Conservation (phyloP, 2,797 vertebrate species). For the Myiotriccus ornatus region DNA sequence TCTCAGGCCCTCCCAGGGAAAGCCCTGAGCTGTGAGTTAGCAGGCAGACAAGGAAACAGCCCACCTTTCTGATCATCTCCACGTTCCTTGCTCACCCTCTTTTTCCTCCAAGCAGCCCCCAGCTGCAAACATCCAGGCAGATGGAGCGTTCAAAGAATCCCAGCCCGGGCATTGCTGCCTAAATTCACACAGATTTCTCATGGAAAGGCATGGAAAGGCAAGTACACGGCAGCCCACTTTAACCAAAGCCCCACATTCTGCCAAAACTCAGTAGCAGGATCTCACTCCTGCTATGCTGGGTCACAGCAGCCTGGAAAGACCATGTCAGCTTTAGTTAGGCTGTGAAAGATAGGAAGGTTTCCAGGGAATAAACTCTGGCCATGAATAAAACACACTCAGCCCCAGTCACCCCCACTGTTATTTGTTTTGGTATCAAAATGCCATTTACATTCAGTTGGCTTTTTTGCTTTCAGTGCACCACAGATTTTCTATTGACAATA, state of each 20-base stretch:
- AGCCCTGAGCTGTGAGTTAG: not conserved
- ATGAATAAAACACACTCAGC: not conserved
- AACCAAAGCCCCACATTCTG: not conserved
- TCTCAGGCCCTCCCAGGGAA: not conserved
- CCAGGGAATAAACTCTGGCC: not conserved
- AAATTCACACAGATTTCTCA: not conserved
- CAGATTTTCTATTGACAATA: not conserved
- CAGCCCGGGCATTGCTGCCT: not conserved
- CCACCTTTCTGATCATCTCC: not conserved
- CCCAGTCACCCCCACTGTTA: not conserved
- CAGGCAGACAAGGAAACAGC: not conserved
- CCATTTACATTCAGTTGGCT: not conserved
- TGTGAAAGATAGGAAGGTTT: not conserved
- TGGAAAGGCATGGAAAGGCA: not conserved
- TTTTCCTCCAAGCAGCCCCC: not conserved
- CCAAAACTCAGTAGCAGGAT: not conserved
- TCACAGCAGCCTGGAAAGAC: not conserved
- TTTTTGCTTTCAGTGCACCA: not conserved
- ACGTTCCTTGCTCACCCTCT: not conserved
- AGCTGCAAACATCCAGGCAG: not conserved
- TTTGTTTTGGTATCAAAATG: constrained; percentile 19
- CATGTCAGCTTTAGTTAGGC: not conserved
- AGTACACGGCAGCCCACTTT: accelerated
- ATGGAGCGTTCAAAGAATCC: not conserved
- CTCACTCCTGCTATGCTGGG: not conserved